phyloP scores from a whole-genome alignment of 1,140 invertebrate genomes.

The Bombus pyrosoma region DNA sequence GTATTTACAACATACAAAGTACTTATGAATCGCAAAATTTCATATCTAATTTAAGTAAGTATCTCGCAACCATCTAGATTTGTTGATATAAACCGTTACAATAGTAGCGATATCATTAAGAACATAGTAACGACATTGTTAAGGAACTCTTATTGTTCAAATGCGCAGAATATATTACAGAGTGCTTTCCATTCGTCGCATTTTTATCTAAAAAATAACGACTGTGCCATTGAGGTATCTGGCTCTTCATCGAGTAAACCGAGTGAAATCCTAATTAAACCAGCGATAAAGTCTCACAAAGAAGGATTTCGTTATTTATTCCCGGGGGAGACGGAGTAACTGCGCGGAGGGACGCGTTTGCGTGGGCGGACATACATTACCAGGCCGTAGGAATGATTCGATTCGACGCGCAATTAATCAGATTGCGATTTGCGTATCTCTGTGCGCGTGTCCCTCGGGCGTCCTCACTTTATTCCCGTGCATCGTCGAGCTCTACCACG shows the following conservation, averaged over 20 bases:
- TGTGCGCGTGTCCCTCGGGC: constrained; percentile 34
- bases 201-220: background rate
- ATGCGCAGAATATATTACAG: background rate
- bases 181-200: background rate
- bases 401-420: constrained; percentile 65
- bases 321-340: constrained; percentile 3
- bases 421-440: constrained; percentile 51
- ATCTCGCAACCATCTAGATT: too few species aligned
- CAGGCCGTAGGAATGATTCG: constrained; percentile 52
- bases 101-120: too few species aligned
- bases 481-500: constrained; percentile 1
- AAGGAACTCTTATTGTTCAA: too few species aligned
- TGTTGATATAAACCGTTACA: too few species aligned
- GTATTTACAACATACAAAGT: too few species aligned
- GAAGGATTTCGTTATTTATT: constrained; percentile 49
- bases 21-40: too few species aligned
- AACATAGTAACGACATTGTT: too few species aligned
- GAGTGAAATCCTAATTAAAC: constrained; percentile 18
- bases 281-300: constrained; percentile 43
- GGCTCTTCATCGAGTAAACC: background rate
- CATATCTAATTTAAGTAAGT: too few species aligned
- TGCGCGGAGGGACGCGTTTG: background rate
- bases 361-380: constrained; percentile 46
- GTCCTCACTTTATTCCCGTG: constrained; percentile 19
- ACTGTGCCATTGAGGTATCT: too few species aligned